Evolutionary conservation across 92 coral and sea anemone genomes (phyloP).

Genomic region (Phenganax marumi): DNA sequence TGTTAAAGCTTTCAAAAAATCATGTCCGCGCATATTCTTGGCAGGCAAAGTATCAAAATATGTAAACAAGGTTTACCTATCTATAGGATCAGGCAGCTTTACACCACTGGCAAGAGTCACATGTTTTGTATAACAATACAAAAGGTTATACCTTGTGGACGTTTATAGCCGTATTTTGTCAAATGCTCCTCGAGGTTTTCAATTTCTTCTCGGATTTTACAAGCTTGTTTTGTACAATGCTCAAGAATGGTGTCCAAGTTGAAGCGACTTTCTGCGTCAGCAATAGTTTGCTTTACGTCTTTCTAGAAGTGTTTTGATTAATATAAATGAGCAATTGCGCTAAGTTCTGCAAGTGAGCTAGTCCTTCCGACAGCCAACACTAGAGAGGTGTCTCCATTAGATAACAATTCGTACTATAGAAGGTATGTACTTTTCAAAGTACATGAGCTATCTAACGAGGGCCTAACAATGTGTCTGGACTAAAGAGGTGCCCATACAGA

Average conservation of each 20-base stretch:
- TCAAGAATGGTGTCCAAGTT: slow-evolving; percentile 7
- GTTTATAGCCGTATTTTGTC: slow-evolving; percentile 31
- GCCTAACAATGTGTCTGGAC: too few species aligned
- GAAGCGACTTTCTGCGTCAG: background rate
- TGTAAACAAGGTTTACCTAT: too few species aligned
- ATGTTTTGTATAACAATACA: background rate
- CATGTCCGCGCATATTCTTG: too few species aligned
- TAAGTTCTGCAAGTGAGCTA: background rate
- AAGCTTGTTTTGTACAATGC: slow-evolving; percentile 16
- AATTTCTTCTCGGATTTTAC: slow-evolving; percentile 30
- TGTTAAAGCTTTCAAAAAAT: too few species aligned
- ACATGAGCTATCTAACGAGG: background rate
- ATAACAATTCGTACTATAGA: too few species aligned
- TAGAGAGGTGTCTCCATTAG: too few species aligned
- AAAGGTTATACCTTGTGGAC: slow-evolving; percentile 6
- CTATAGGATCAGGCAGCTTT: too few species aligned
- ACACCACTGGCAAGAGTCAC: background rate
- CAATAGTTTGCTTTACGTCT: background rate
- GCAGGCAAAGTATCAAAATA: too few species aligned
- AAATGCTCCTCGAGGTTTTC: slow-evolving; percentile 37
- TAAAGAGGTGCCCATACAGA: too few species aligned
- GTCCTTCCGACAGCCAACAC: too few species aligned
- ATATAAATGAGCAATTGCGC: background rate
- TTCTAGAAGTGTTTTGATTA: background rate
- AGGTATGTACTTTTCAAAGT: too few species aligned